Conservation (phyloP, 2,797 vertebrate species). For the Diceros bicornis region DNA sequence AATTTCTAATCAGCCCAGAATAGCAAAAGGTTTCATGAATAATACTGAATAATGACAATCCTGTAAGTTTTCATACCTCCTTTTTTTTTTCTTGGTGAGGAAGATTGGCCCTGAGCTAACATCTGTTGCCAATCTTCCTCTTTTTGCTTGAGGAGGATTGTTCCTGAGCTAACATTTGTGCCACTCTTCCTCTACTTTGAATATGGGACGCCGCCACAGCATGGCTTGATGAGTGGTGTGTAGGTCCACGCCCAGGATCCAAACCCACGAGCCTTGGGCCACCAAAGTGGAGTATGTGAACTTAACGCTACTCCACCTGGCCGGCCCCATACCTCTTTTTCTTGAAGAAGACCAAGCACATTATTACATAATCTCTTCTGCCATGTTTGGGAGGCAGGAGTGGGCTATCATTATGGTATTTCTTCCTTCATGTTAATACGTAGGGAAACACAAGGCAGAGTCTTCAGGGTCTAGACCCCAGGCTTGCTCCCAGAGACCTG, state of each 20-base stretch:
- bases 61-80: background rate
- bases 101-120: no score
- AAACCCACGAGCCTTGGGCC: no score
- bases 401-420: background rate
- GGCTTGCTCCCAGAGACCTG: background rate
- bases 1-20: background rate
- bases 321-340: background rate
- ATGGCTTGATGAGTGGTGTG: no score
- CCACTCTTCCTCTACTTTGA: no score
- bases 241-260: background rate
- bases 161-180: no score
- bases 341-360: background rate
- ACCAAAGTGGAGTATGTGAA: no score
- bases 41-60: background rate
- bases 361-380: background rate
- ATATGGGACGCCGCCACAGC: no score
- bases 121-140: no score
- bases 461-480: background rate
- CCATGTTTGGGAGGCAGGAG: background rate
- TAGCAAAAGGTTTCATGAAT: constrained; percentile 22
- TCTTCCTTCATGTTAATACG: background rate
- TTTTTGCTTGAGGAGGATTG: no score
- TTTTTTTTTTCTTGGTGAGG: background rate
- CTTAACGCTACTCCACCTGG: no score
- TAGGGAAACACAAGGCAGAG: background rate